phyloP scores from a whole-genome alignment of 2,113 vertebrate species.

The Xiphias gladius region DNA sequence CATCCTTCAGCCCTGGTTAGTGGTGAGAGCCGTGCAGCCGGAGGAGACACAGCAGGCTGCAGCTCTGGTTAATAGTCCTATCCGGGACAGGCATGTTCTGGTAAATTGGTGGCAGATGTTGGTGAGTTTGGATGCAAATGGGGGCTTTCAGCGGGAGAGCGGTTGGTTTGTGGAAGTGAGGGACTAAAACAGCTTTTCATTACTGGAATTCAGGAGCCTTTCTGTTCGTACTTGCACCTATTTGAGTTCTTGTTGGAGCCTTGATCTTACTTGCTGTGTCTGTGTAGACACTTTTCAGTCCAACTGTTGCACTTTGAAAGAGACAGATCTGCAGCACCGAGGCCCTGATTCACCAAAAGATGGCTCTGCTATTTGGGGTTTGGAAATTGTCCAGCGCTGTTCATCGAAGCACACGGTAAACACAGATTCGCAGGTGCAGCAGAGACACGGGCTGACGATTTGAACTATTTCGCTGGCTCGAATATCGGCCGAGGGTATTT shows the following conservation, averaged over 20 bases:
- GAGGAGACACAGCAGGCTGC: constrained; percentile 32
- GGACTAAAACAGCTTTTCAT: constrained; percentile 11
- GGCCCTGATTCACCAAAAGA: too few species aligned
- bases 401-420: not conserved
- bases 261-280: not conserved
- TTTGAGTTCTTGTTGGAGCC: not conserved
- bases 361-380: too few species aligned
- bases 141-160: not conserved
- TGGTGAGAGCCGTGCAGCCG: constrained; percentile 23
- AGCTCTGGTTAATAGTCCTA: constrained; percentile 33
- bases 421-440: not conserved
- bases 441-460: not conserved
- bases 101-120: constrained; percentile 70
- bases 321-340: not conserved
- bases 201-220: not conserved
- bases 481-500: too few species aligned
- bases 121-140: constrained; percentile 6
- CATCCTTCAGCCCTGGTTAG: constrained; percentile 45
- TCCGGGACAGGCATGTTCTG: constrained; percentile 37
- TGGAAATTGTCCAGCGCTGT: not conserved
- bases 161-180: constrained; percentile 1
- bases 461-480: too few species aligned
- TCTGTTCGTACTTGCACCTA: not conserved
- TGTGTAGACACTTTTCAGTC: not conserved
- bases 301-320: not conserved